A percentile compares a stretch with the other conserved stretches of the same genome.
Conservation (phyloP, 2,888 invertebrate species). For the Drosophila greeni region DNA sequence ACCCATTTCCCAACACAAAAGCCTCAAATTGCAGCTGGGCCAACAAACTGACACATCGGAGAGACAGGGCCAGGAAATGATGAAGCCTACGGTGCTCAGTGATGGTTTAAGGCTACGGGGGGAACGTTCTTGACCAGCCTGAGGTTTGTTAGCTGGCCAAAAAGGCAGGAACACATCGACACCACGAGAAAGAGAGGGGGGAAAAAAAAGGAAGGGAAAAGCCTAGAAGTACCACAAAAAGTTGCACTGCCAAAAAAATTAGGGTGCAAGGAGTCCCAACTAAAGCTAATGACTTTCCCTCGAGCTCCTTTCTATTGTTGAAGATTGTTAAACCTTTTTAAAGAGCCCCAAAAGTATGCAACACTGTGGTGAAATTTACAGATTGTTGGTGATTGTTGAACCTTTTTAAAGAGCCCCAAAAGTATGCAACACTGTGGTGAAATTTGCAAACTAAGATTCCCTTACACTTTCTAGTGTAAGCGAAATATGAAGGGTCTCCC, state of each 20-base stretch:
- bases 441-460: background rate
- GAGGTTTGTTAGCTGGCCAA: slow-evolving; percentile 33
- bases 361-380: background rate
- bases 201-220: background rate
- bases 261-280: background rate
- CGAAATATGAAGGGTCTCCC: slow-evolving; percentile 13
- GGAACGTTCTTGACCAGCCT: slow-evolving; percentile 27
- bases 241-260: background rate
- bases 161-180: slow-evolving; percentile 14
- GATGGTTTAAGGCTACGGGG: slow-evolving; percentile 7
- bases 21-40: slow-evolving; percentile 65
- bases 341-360: background rate
- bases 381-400: no score
- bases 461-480: slow-evolving; percentile 3
- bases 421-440: background rate
- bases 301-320: background rate
- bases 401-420: background rate
- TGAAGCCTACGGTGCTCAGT: slow-evolving; percentile 11
- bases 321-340: background rate
- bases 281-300: background rate
- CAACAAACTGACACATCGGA: slow-evolving; percentile 48
- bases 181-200: background rate
- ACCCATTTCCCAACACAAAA: slow-evolving; percentile 48
- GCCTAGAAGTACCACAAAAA: background rate
- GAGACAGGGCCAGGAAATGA: slow-evolving; percentile 15